Evolutionary conservation across 2,888 invertebrate species (phyloP).

Genomic region (Phrixothrix hirtus): DNA sequence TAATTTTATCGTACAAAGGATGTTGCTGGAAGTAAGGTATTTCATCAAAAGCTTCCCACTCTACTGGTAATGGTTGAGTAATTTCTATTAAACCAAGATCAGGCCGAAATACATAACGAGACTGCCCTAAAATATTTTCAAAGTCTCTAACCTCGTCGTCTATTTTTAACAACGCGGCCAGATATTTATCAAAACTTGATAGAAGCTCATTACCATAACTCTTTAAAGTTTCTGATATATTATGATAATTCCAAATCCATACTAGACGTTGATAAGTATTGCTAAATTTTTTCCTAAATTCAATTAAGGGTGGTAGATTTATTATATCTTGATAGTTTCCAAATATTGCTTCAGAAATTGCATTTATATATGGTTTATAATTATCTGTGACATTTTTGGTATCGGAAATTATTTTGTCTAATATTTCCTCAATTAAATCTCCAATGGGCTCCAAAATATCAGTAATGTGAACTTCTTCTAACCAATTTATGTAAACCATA

Average conservation of each 20-base stretch:
- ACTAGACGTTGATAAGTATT: constrained; percentile 52
- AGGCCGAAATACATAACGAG: constrained; percentile 60
- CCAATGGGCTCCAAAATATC: constrained; percentile 36
- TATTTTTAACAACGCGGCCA: constrained; percentile 37
- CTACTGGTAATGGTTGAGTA: constrained; percentile 63
- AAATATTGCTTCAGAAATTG: constrained; percentile 53
- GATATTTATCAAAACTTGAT: constrained; percentile 55
- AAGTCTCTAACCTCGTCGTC: constrained; percentile 30
- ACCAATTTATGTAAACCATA: constrained; percentile 34
- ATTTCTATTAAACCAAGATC: constrained; percentile 59
- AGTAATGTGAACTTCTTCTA: constrained; percentile 35
- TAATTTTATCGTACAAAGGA: constrained; percentile 58
- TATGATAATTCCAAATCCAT: constrained; percentile 57
- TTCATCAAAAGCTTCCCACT: constrained; percentile 63
- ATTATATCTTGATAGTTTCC: constrained; percentile 55
- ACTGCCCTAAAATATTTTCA: constrained; percentile 48
- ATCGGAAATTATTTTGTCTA: constrained; percentile 34
- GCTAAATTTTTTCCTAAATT: constrained; percentile 52
- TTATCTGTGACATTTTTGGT: constrained; percentile 34
- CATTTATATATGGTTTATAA: constrained; percentile 35
- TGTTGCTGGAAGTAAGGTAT: constrained; percentile 61
- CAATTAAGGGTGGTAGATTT: constrained; percentile 56
- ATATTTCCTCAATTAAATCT: constrained; percentile 35
- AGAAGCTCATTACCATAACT: constrained; percentile 53
- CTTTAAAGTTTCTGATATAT: constrained; percentile 56